Evolutionary conservation across 2,888 invertebrate species (phyloP).

Genomic region (Eupithecia subumbrata): DNA sequence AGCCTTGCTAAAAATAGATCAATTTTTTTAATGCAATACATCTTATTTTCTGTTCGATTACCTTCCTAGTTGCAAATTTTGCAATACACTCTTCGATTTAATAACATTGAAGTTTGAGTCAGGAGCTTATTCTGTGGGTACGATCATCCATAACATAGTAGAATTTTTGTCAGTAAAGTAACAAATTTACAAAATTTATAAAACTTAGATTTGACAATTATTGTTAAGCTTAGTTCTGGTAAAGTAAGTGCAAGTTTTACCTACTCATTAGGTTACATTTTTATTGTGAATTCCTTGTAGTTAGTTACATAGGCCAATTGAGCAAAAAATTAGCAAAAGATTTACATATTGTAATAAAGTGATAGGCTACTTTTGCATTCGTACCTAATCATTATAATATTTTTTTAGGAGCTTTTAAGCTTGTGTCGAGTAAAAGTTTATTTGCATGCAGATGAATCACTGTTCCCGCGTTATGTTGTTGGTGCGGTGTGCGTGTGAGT

Average conservation of each 20-base stretch:
- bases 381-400: no score
- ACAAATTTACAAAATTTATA: neutral
- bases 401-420: slow-evolving; percentile 12
- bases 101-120: slow-evolving; percentile 40
- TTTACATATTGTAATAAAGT: neutral
- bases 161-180: slow-evolving; percentile 12
- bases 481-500: slow-evolving; percentile 62
- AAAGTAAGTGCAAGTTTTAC: no score
- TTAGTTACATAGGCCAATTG: neutral
- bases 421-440: slow-evolving; percentile 67
- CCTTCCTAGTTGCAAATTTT: neutral
- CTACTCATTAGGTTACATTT: neutral
- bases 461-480: slow-evolving; percentile 59
- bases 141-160: slow-evolving; percentile 35
- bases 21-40: neutral
- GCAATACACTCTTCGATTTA: slow-evolving; percentile 37
- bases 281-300: neutral
- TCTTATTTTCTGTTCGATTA: neutral
- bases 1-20: neutral
- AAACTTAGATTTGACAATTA: neutral
- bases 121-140: slow-evolving; percentile 36
- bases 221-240: neutral
- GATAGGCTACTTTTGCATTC: no score
- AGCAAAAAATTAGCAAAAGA: neutral
- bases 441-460: slow-evolving; percentile 42